A percentile compares a stretch with the other conserved stretches of the same genome.
phyloP scores from a whole-genome alignment of 2,113 vertebrate genomes.

The Xenopus laevis region DNA sequence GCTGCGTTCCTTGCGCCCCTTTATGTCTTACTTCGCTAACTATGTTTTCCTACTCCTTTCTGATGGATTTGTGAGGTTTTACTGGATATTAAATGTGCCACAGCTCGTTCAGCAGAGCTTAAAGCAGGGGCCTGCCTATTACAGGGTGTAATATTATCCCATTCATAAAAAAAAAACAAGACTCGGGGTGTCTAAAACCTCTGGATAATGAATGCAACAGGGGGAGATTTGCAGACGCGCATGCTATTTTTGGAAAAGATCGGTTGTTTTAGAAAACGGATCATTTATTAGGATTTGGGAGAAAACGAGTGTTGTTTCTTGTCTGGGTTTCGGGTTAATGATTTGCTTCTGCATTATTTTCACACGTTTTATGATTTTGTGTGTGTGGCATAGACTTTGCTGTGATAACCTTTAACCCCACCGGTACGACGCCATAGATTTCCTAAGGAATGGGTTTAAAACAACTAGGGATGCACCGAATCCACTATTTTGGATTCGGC shows the following conservation, averaged over 20 bases:
- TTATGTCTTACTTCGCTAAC: constrained; percentile 2
- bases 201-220: constrained; percentile 35
- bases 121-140: background rate
- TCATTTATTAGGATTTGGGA: constrained; percentile 33
- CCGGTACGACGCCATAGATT: no score
- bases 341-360: constrained; percentile 23
- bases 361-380: constrained; percentile 14
- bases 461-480: no score
- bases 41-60: constrained; percentile 24
- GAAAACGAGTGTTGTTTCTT: constrained; percentile 19
- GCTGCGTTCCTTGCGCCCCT: constrained; percentile 15
- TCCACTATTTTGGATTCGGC: no score
- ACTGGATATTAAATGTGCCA: constrained; percentile 30
- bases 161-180: constrained; percentile 10
- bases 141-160: constrained; percentile 30
- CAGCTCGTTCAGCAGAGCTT: constrained; percentile 14
- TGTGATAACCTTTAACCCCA: constrained; percentile 21
- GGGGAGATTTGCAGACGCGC: constrained; percentile 20
- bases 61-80: constrained; percentile 37
- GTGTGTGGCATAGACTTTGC: constrained; percentile 9
- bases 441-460: no score
- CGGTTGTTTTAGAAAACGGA: constrained; percentile 35
- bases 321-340: constrained; percentile 8
- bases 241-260: constrained; percentile 39
- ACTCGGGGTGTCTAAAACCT: constrained; percentile 16